phyloP scores from a whole-genome alignment of 2,888 invertebrate species.

The Eutolmus rufibarbis region DNA sequence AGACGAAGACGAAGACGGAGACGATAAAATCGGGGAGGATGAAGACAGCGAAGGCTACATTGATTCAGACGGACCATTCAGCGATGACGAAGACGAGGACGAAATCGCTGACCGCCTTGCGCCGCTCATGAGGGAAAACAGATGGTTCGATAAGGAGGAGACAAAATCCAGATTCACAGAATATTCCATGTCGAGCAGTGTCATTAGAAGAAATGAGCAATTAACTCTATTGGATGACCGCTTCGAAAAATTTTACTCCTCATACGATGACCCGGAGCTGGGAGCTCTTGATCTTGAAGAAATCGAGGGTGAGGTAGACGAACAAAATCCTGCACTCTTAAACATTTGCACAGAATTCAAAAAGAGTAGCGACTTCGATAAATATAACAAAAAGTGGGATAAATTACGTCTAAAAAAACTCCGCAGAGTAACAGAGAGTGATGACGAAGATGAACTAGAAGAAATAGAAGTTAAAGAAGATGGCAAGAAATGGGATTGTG shows the following conservation, averaged over 20 bases:
- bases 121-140: constrained; percentile 62
- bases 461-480: constrained; percentile 70
- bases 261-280: constrained; percentile 87
- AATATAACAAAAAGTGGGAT: constrained; percentile 69
- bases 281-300: constrained; percentile 91
- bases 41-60: not conserved
- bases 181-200: constrained; percentile 93
- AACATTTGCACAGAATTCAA: constrained; percentile 80
- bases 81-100: constrained; percentile 63
- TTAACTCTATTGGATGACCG: constrained; percentile 82
- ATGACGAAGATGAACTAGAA: constrained; percentile 65
- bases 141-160: constrained; percentile 70
- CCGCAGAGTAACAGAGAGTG: constrained; percentile 50
- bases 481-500: constrained; percentile 86
- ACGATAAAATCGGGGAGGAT: constrained; percentile 49
- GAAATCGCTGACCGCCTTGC: constrained; percentile 60
- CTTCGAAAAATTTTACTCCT: constrained; percentile 86
- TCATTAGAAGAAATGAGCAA: constrained; percentile 84
- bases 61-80: constrained; percentile 56
- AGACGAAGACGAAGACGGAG: constrained; percentile 51
- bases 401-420: constrained; percentile 60
- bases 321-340: constrained; percentile 71
- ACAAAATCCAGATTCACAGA: constrained; percentile 89
- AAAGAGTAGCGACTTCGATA: constrained; percentile 65
- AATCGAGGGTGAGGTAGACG: constrained; percentile 72